Conservation (phyloP, 2,113 vertebrate genomes). For the Taurulus bubalis region DNA sequence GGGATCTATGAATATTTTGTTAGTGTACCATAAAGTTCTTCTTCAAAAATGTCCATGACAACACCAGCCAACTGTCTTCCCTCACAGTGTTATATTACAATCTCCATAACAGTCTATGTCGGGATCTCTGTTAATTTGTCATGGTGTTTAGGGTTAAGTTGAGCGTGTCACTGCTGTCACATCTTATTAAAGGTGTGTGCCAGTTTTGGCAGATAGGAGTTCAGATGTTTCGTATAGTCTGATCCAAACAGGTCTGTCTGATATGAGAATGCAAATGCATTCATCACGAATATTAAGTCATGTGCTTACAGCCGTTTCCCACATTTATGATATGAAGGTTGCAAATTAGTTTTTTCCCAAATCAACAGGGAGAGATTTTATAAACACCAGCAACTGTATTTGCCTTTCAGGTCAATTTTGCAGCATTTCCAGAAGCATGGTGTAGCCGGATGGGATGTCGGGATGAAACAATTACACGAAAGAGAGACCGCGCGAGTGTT, state of each 20-base stretch:
- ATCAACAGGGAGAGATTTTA: neutral
- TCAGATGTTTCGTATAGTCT: slow-evolving; percentile 26
- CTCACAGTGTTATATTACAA: slow-evolving; percentile 5
- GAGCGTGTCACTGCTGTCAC: slow-evolving; percentile 32
- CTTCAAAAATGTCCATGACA: neutral
- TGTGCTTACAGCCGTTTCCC: slow-evolving; percentile 6
- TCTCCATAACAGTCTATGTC: slow-evolving; percentile 23
- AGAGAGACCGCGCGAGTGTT: slow-evolving; percentile 37
- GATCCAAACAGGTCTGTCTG: slow-evolving; percentile 16
- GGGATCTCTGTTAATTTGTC: slow-evolving; percentile 44
- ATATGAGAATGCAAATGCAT: neutral
- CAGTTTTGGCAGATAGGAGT: slow-evolving; percentile 24
- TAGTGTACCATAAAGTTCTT: neutral
- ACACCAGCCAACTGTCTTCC: neutral
- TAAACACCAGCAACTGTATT: neutral
- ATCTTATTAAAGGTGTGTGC: slow-evolving; percentile 37
- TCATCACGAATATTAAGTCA: neutral
- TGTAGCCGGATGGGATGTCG: slow-evolving; percentile 27
- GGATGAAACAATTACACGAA: slow-evolving; percentile 52
- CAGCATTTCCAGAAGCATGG: neutral
- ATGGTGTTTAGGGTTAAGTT: slow-evolving; percentile 36
- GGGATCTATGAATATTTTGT: neutral
- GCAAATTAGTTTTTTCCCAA: neutral
- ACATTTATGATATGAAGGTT: neutral
- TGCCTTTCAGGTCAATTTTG: slow-evolving; percentile 15